Base-by-base conservation (phyloP, 2,797 vertebrate species). In the Dryobates pubescens region DNA sequence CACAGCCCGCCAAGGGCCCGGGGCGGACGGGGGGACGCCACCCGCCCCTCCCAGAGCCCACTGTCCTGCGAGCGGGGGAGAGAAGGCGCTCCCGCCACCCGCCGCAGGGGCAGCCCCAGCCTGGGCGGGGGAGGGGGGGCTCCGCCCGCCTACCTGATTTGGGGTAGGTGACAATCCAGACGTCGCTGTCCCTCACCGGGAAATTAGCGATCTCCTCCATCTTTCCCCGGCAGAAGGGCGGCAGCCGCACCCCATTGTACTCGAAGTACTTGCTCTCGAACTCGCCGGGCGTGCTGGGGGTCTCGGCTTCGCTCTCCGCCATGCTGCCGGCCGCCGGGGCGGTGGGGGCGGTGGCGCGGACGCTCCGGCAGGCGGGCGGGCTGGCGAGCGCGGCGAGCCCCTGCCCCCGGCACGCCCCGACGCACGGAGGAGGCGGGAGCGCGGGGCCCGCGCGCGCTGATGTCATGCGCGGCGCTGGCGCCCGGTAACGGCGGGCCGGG, bases 261-360 rank as follows among this genome's bases (percentile, higher is more conserved):
- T 99, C 99, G 95, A 99, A 99, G 97, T 99, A 99, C 97, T 99
- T 99, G 98, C 99, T 99, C 97, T 99, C 99, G 95, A 99, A 99
- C 97, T 99, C 99, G 43, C 98, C 98, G 23, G 99, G 99, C 56
- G 99, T 99, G 98, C 99, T 98, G 95, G 99, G 99, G 94, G 99
- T 99, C 96, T 99, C 98, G 89, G 98, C 99, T 95, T 99, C 99
- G 97, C 98, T 99, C 95, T 99, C 99, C 87, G 99, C 99, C 99
- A 99, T 99, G 96, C 70, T 53, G 68, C 53, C 73, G 20, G 72
- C 59, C 34, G 71, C 68, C 41, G 88, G 9, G 47, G 20, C n/a
- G 14, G 53, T 19, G 54, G 27, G 29, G 15, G 67, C 26, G 49
- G 61, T 26, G 68, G 72, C 34, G 67, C 57, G 57, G 57, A 58